Evolutionary conservation across 2,888 invertebrate species (phyloP), one percentile per base, ranked within the genome.

Genomic region (Harpagoxenus sublaevis): DNA sequence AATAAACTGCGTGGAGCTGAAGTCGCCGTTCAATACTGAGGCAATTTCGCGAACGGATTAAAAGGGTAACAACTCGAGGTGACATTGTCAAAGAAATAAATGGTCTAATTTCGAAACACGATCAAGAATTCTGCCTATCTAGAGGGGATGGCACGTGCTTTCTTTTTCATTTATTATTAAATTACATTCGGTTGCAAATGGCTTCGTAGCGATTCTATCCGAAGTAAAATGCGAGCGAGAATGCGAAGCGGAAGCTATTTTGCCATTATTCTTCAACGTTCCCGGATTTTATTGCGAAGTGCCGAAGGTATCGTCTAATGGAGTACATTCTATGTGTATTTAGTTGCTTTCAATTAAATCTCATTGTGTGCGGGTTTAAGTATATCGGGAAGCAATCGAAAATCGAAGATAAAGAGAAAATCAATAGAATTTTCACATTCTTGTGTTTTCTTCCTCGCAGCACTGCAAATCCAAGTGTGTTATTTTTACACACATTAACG

Each of bases 341-440:
- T n/a, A 45, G 42, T 42, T 45, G 55, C n/a, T 68, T 57, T 45
- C 31, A 45, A 78, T 78, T 78, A 71, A 23, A n/a, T 71, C n/a
- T 10, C 45, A n/a, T 12, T 42, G 55, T 45, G n/a, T 78, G n/a
- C n/a, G 45, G 55, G 39, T 39, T 66, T 53, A 77, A 23, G 60
- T 60, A 35, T 10, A 15, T 55, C 31, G 31, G 15, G 15, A 9
- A 31, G 8, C 45, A 42, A 12, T 78, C 12, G 55, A 42, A 48
- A 28, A 71, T 78, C n/a, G 31, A 48, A 31, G 48, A 12, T 71
- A 8, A 28, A 70, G 53, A 42, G 28, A 28, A 28, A 53, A 53
- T 77, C 77, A 39, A 78, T 71, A 57, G 6, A 31, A 35, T n/a
- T 31, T 57, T 18, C 28, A 4, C 12, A 2, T 23, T 63, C n/a